Percentiles rank a stretch among this genome's conserved stretches.
These are phyloP conservation scores for Brachionus plicatilis DNA, from an alignment of 1,140 invertebrate genomes.

Conservation along the genomic window DNA sequence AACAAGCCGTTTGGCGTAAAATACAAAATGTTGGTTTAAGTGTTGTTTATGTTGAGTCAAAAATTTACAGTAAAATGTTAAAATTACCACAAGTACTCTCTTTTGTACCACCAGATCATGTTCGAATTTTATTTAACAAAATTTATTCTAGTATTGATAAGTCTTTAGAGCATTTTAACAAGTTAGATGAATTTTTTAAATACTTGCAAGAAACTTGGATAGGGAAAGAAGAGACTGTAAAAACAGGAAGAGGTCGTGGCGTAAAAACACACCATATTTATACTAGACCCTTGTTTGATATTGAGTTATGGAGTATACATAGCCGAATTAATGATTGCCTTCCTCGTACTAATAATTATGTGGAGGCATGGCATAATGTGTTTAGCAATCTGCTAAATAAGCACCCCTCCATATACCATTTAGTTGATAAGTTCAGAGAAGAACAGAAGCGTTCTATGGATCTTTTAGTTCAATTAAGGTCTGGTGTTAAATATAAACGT, in stretches of 20 bases:
- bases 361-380: not conserved
- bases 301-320: not conserved
- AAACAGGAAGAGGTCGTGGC: not conserved
- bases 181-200: not conserved
- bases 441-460: not conserved
- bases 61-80: not conserved
- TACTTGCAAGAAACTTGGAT: constrained; percentile 11
- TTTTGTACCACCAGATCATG: too few species aligned
- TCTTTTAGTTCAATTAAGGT: not conserved
- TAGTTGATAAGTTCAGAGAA: not conserved
- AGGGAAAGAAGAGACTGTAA: not conserved
- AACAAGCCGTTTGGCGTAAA: not conserved
- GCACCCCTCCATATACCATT: not conserved
- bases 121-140: not conserved
- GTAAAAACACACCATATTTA: not conserved
- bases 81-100: not conserved
- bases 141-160: not conserved
- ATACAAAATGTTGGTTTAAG: not conserved
- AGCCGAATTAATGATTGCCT: not conserved
- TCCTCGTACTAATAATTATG: not conserved
- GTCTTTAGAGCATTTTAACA: not conserved
- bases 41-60: not conserved
- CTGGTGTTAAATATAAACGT: not conserved
- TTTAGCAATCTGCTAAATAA: not conserved
- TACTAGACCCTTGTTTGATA: not conserved